Percentiles rank a stretch among this genome's conserved stretches.
These are phyloP conservation scores for Brachionus koreanus DNA, from an alignment of 1,140 invertebrate species.

Conservation along the genomic window DNA sequence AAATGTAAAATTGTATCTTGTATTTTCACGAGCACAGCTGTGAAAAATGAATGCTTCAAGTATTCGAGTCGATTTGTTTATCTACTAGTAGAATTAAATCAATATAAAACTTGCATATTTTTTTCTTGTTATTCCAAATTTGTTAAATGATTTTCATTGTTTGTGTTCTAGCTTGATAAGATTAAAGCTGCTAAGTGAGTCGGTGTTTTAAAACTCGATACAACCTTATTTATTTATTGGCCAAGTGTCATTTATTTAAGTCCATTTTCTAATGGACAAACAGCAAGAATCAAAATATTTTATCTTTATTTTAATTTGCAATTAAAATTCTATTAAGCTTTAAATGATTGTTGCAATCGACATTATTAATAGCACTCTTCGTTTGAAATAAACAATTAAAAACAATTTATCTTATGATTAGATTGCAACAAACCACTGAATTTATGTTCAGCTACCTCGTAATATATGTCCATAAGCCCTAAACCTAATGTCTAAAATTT, in stretches of 20 bases:
- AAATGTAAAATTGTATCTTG: slow-evolving; percentile 12
- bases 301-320: neutral
- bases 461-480: slow-evolving; percentile 6
- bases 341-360: slow-evolving; percentile 19
- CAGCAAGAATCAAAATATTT: slow-evolving; percentile 5
- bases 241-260: slow-evolving; percentile 19
- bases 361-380: neutral
- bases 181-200: neutral
- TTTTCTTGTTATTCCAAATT: slow-evolving; percentile 26
- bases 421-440: slow-evolving; percentile 29
- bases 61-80: neutral
- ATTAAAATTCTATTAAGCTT: slow-evolving; percentile 18
- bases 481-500: slow-evolving; percentile 12
- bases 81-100: slow-evolving; percentile 4
- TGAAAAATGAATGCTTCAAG: slow-evolving; percentile 21
- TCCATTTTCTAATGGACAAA: slow-evolving; percentile 10
- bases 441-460: slow-evolving; percentile 19
- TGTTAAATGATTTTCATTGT: neutral
- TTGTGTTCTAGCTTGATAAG: neutral
- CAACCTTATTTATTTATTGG: neutral
- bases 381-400: neutral
- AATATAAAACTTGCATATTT: slow-evolving; percentile 18
- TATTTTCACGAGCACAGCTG: neutral
- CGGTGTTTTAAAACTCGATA: slow-evolving; percentile 7
- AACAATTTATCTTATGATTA: slow-evolving; percentile 34